Conservation (phyloP, 2,797 vertebrate genomes). For the Ceryle rudis region DNA sequence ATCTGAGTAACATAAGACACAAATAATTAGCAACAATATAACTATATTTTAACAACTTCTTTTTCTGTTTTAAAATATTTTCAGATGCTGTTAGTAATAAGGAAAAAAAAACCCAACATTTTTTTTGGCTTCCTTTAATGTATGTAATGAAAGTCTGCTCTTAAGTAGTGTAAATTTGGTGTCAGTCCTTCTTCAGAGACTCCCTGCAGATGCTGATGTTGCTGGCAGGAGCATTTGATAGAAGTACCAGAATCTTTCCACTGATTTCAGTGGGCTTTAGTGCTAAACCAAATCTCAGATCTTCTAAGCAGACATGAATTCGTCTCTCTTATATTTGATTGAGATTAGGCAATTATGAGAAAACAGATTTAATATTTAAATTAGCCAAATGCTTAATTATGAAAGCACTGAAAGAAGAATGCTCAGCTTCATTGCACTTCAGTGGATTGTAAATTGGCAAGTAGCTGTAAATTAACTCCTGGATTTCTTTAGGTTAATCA, state of each 20-base stretch:
- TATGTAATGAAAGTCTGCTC: background rate
- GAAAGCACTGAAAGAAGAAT: constrained; percentile 39
- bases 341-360: background rate
- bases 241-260: background rate
- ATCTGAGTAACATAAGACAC: background rate
- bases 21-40: background rate
- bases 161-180: background rate
- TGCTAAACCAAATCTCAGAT: background rate
- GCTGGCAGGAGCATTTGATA: background rate
- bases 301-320: background rate
- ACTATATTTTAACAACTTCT: background rate
- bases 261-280: background rate
- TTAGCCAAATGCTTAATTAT: constrained; percentile 53
- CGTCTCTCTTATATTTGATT: background rate
- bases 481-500: constrained; percentile 55
- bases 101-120: background rate
- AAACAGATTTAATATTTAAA: constrained; percentile 60
- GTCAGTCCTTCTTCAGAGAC: background rate
- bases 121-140: background rate
- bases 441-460: constrained; percentile 37
- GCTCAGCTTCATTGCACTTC: constrained; percentile 33
- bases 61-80: background rate
- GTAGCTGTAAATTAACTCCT: constrained; percentile 42
- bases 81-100: background rate
- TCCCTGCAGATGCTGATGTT: background rate